phyloP scores from a whole-genome alignment of 2,113 vertebrate species.

The Psilopogon haemacephalus region DNA sequence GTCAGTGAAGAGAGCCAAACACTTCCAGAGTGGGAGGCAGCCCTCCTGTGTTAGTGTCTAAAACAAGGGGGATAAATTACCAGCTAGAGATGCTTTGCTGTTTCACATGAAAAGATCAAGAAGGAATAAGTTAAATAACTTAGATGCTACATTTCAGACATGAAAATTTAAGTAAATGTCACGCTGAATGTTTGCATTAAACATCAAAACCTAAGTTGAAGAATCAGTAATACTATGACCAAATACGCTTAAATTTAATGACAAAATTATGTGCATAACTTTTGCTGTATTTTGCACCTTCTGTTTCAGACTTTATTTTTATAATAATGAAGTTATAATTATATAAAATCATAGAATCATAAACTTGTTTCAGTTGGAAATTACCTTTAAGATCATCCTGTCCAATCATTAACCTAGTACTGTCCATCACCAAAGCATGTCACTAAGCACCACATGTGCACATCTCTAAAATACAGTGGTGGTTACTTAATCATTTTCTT shows the following conservation, averaged over 20 bases:
- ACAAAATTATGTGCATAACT: neutral
- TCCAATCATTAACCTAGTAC: too few species aligned
- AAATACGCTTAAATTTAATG: neutral
- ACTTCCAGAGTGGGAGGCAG: neutral
- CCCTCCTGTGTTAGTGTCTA: neutral
- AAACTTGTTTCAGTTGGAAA: too few species aligned
- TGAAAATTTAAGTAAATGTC: neutral
- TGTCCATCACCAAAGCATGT: too few species aligned
- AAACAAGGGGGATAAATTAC: neutral
- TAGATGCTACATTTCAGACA: neutral
- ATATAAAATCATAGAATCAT: too few species aligned
- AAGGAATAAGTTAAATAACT: neutral
- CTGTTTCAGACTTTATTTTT: neutral
- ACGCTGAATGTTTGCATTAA: neutral
- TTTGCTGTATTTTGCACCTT: neutral
- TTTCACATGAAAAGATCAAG: neutral
- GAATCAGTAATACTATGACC: neutral
- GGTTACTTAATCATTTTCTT: too few species aligned
- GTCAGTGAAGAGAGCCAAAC: neutral
- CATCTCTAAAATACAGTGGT: too few species aligned
- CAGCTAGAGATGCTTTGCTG: neutral
- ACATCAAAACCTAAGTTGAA: neutral
- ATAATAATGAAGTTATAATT: neutral
- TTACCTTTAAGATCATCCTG: too few species aligned
- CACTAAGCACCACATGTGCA: too few species aligned